These are phyloP conservation scores for Acrossocheilus fasciatus DNA, from an alignment of 2,797 vertebrate genomes.

Conservation along the genomic window DNA sequence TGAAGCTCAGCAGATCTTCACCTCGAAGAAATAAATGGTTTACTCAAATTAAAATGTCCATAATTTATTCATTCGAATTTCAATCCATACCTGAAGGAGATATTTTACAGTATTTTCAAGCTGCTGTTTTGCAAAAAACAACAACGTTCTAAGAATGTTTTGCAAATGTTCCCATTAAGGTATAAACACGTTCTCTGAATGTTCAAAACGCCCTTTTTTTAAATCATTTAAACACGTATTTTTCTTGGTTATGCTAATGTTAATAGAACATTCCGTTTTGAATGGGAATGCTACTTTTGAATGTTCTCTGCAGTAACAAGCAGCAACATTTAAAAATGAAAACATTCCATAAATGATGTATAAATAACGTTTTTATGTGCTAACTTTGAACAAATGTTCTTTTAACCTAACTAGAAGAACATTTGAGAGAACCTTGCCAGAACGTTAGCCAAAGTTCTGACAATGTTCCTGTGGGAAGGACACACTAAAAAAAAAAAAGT, in stretches of 20 bases:
- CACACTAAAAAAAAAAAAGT: neutral
- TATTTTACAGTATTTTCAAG: neutral
- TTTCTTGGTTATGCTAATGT: neutral
- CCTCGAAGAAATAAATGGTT: neutral
- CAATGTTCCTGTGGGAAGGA: neutral
- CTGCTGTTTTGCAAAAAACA: neutral
- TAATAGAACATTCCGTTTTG: neutral
- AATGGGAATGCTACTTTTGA: neutral
- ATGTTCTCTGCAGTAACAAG: neutral
- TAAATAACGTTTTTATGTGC: too few species aligned
- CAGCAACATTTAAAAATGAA: neutral
- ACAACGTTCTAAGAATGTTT: neutral
- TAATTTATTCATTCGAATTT: neutral
- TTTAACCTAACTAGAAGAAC: neutral
- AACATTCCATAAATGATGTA: too few species aligned
- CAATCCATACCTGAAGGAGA: neutral
- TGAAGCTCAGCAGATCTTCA: constrained; percentile 12
- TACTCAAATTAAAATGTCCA: neutral
- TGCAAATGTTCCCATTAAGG: neutral
- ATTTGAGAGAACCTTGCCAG: neutral
- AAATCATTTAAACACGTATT: neutral
- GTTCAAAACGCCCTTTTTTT: neutral
- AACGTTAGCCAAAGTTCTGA: neutral
- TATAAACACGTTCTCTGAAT: neutral
- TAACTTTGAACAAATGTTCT: too few species aligned